phyloP scores from a whole-genome alignment of 2,888 invertebrate genomes.

The Hirtodrosophila trivittata region DNA sequence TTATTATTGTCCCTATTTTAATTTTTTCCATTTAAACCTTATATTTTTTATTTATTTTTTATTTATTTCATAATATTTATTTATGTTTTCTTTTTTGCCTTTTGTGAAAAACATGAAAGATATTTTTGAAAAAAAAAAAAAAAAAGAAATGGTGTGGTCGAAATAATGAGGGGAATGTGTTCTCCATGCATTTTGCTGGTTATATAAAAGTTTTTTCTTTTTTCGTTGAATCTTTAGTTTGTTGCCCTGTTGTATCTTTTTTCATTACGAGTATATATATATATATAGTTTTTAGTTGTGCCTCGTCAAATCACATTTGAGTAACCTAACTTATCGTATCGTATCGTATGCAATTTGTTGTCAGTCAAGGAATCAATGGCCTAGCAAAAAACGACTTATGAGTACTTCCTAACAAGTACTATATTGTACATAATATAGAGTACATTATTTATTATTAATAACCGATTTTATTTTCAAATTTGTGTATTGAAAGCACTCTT shows the following conservation, averaged over 20 bases:
- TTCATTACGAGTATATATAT: constrained; percentile 29
- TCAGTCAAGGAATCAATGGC: constrained; percentile 82
- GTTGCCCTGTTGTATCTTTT: neutral
- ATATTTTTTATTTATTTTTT: constrained; percentile 10
- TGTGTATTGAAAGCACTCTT: too few species aligned
- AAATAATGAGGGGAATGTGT: constrained; percentile 84
- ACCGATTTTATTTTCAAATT: too few species aligned
- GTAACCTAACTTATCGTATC: constrained; percentile 49
- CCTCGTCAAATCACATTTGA: constrained; percentile 73
- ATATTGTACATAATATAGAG: neutral
- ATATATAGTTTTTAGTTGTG: constrained; percentile 73
- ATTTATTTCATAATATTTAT: constrained; percentile 9
- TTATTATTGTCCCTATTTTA: constrained; percentile 6
- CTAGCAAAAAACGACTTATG: constrained; percentile 64
- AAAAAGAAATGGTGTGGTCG: constrained; percentile 80
- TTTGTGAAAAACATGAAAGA: constrained; percentile 11
- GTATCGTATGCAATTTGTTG: constrained; percentile 66
- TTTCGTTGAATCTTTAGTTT: constrained; percentile 18
- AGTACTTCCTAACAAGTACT: neutral
- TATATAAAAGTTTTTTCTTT: constrained; percentile 57
- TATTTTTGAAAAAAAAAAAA: constrained; percentile 16
- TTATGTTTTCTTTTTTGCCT: constrained; percentile 17
- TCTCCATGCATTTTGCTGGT: constrained; percentile 83
- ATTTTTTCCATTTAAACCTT: neutral
- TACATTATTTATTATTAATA: too few species aligned